These are phyloP conservation scores for Myiozetetes cayanensis DNA, from an alignment of 2,113 vertebrate species.

Conservation along the genomic window DNA sequence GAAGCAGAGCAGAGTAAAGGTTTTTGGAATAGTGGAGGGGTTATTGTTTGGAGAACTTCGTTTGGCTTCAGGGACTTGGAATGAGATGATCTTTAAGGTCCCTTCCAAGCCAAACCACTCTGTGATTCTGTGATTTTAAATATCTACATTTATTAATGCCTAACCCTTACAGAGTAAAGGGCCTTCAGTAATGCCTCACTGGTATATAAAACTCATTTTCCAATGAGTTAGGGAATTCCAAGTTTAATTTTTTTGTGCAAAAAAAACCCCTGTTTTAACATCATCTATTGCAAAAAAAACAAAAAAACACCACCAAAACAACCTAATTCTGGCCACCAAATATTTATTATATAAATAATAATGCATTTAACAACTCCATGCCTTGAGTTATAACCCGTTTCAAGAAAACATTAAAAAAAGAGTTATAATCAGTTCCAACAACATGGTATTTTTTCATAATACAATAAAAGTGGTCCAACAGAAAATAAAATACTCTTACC, in stretches of 20 bases:
- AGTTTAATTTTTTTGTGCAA: neutral
- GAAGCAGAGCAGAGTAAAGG: neutral
- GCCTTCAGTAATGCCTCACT: neutral
- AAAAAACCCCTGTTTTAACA: neutral
- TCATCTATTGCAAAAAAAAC: neutral
- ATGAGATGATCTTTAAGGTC: neutral
- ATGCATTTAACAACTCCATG: neutral
- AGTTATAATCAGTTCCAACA: neutral
- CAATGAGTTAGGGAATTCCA: neutral
- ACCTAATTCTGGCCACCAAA: neutral
- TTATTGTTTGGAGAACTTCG: neutral
- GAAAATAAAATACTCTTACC: conserved; percentile 73
- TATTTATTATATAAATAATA: neutral
- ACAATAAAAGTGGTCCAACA: neutral
- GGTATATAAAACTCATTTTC: neutral
- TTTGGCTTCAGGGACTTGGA: neutral
- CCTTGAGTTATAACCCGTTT: neutral
- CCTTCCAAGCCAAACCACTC: neutral
- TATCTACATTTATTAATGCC: neutral
- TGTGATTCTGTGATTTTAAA: neutral
- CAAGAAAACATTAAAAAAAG: neutral
- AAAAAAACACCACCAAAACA: too few species aligned
- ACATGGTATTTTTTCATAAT: neutral
- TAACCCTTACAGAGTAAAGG: neutral
- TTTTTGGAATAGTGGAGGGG: neutral